Evolutionary conservation across 2,797 vertebrate genomes (phyloP), one percentile per base, ranked within the genome.

Genomic region (Chelidonichthys spinosus): DNA sequence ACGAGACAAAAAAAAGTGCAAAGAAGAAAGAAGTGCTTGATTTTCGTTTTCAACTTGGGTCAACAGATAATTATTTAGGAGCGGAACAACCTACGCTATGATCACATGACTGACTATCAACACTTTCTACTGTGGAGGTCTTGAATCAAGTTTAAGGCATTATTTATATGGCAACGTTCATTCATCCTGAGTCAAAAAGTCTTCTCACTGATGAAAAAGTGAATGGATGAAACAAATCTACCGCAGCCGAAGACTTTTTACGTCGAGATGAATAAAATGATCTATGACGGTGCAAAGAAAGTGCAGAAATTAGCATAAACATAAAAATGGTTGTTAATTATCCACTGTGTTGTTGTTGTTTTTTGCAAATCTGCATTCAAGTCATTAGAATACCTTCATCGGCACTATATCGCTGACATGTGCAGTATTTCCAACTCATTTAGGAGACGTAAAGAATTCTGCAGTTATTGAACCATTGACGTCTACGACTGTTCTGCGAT

Each of bases 91-190:
- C 62, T 58, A 70, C 40, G 2, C 11, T 58, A 49, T 66, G 55
- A 53, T 63, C 15, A 62, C 25, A 55, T 44, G 25, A 79, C 36
- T 63, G 74, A 35, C 44, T n/a, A 62, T 55, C 11, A 79, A 74
- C 65, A 54, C 32, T 65, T 63, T 65, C 50, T 63, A 56, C 40
- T 39, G 44, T 64, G 37, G 60, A 79, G 37, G 78, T 72, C 46
- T 71, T 77, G 50, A 32, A 68, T 81, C 55, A 61, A 15, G 39
- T 72, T 82, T 92, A 92, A 92, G 87, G 87, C 91, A 81, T 85
- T 83, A 56, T 82, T 25, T 78, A 39, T 58, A 68, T 58, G 66
- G 43, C 54, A 32, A 47, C 66, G 47, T 25, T 39, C 4, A 18
- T 70, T 61, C 62, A 75, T 63, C 54, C 61, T 0, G 2, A 74